A percentile compares a stretch with the other conserved stretches of the same genome.
phyloP scores from a whole-genome alignment of 2,797 vertebrate genomes.

The Acanthurus leucopareius region DNA sequence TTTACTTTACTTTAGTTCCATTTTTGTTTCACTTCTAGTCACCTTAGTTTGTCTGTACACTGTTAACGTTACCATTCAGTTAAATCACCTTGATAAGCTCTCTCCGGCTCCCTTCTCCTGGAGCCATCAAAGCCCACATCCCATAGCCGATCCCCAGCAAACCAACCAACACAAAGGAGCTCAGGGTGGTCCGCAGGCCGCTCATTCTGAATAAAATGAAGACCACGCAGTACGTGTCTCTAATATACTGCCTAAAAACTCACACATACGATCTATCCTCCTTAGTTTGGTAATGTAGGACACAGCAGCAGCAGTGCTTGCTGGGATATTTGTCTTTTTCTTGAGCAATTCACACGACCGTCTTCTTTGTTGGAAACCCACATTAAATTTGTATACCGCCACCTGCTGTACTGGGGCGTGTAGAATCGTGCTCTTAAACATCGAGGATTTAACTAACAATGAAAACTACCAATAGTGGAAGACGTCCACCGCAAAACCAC shows the following conservation, averaged over 20 bases:
- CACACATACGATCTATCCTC: background rate
- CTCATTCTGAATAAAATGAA: conserved; percentile 57
- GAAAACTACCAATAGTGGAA: too few relatives aligned
- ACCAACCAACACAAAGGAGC: background rate
- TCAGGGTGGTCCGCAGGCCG: conserved; percentile 45
- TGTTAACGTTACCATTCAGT: too few relatives aligned
- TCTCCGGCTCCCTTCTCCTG: conserved; percentile 63
- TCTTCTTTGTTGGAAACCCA: too few relatives aligned
- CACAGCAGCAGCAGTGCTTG: background rate
- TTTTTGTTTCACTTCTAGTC: too few relatives aligned
- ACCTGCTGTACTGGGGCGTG: too few relatives aligned
- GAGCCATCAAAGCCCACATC: conserved; percentile 64
- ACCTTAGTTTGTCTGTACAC: background rate
- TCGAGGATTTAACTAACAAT: too few relatives aligned
- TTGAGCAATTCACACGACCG: too few relatives aligned
- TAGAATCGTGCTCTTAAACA: too few relatives aligned
- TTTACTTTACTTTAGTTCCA: too few relatives aligned
- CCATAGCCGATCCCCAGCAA: conserved; percentile 54
- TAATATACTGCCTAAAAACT: background rate
- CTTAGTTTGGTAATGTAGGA: conserved; percentile 1
- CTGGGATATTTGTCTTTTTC: conserved; percentile 24
- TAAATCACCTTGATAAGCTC: conserved; percentile 75
- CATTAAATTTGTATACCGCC: too few relatives aligned
- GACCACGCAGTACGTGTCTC: background rate
- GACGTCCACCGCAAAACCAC: too few relatives aligned